phyloP scores from a whole-genome alignment of 2,113 vertebrate genomes.

The Oncorhynchus kisutch region DNA sequence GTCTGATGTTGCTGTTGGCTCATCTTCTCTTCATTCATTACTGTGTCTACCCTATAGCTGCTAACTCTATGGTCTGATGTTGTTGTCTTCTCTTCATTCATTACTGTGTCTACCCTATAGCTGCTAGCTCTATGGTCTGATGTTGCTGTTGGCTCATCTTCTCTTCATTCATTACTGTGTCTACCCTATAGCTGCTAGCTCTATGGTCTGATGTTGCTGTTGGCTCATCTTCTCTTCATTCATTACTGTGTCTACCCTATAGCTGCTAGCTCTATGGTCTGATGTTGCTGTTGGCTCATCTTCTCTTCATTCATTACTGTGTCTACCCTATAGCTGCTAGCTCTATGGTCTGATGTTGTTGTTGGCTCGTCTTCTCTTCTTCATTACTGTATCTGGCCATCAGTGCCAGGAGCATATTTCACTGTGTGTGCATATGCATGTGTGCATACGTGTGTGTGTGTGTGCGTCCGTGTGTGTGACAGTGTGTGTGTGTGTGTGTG shows the following conservation, averaged over 20 bases:
- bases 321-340: too few species aligned
- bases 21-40: conserved; percentile 2
- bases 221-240: conserved; percentile 6
- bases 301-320: neutral
- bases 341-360: neutral
- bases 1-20: neutral
- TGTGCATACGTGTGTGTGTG: too few species aligned
- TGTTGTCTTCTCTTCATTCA: too few species aligned
- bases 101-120: too few species aligned
- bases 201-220: conserved; percentile 4
- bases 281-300: conserved; percentile 18
- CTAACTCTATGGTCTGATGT: too few species aligned
- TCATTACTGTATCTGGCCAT: conserved; percentile 24
- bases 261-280: too few species aligned
- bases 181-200: too few species aligned
- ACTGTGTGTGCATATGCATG: too few species aligned
- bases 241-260: conserved; percentile 4
- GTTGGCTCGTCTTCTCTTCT: conserved; percentile 9
- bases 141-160: conserved; percentile 5
- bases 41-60: conserved; percentile 1
- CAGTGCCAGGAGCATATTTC: conserved; percentile 34
- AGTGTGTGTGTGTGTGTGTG: too few species aligned
- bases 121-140: conserved; percentile 8
- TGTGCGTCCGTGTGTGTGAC: too few species aligned
- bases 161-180: too few species aligned